Conservation (phyloP, 2,797 vertebrate genomes). For the Thripadectes ignobilis region DNA sequence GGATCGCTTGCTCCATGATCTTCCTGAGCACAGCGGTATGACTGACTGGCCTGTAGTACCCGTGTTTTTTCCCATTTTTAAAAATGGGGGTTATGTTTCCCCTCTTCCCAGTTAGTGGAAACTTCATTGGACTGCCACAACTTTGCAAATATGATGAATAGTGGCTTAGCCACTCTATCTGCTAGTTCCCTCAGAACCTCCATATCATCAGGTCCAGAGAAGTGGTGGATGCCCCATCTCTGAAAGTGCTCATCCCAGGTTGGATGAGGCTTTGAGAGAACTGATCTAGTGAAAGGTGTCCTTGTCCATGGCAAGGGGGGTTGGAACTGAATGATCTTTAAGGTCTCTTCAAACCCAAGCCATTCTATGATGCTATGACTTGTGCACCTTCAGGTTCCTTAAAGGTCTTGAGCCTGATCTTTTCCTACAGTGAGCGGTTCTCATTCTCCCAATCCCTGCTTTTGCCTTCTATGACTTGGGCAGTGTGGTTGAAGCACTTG, state of each 20-base stretch:
- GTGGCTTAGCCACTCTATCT: neutral
- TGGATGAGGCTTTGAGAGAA: neutral
- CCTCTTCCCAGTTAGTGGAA: neutral
- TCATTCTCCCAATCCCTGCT: neutral
- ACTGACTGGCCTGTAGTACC: neutral
- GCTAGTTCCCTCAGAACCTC: rapidly evolving
- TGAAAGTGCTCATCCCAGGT: neutral
- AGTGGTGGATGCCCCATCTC: neutral
- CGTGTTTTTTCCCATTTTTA: neutral
- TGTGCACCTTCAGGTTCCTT: neutral
- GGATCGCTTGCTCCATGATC: neutral
- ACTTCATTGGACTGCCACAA: neutral
- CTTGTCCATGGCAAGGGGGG: rapidly evolving
- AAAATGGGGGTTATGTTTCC: neutral
- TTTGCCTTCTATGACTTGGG: neutral
- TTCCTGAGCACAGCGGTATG: neutral
- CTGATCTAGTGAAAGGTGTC: neutral
- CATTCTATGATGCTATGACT: rapidly evolving
- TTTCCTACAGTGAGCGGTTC: neutral
- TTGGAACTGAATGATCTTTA: neutral
- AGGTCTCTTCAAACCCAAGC: neutral
- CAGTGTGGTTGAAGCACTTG: neutral
- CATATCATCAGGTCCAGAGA: neutral
- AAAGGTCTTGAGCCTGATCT: neutral
- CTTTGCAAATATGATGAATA: neutral